phyloP scores from a whole-genome alignment of 1,140 invertebrate species.

The Drosophila auraria region DNA sequence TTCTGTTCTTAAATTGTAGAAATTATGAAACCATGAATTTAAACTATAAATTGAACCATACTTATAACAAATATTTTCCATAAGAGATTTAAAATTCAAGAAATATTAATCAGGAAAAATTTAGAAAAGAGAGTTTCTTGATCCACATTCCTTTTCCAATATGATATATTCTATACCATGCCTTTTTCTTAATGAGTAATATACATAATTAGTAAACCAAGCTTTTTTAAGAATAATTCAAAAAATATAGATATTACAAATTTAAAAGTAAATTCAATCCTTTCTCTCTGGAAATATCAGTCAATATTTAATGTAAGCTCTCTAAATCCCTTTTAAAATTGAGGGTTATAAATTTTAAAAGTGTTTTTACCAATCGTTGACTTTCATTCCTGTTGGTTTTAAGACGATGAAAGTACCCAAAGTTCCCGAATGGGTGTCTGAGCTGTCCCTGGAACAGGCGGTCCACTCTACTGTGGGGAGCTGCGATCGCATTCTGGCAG shows the following conservation, averaged over 20 bases:
- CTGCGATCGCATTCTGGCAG: slow-evolving; percentile 15
- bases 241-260: not conserved
- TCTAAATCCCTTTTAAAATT: slow-evolving; percentile 4
- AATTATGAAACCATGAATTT: not conserved
- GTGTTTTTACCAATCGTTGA: not conserved
- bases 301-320: slow-evolving; percentile 4
- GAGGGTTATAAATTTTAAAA: not conserved
- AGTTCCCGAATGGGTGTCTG: slow-evolving; percentile 37
- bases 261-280: not conserved
- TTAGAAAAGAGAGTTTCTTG: too few species aligned
- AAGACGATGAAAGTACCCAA: slow-evolving; percentile 21
- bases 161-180: too few species aligned
- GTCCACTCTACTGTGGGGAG: slow-evolving; percentile 1
- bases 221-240: not conserved
- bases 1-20: not conserved
- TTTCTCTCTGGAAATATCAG: not conserved
- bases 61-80: not conserved
- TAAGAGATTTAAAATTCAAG: too few species aligned
- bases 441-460: slow-evolving; percentile 34
- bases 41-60: too few species aligned
- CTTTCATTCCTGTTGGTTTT: not conserved
- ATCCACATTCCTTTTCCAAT: too few species aligned
- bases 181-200: too few species aligned
- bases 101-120: too few species aligned
- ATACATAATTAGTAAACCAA: too few species aligned